These are phyloP conservation scores for Neodon shergylaensis DNA, from an alignment of 2,113 vertebrate genomes.

Conservation along the genomic window DNA sequence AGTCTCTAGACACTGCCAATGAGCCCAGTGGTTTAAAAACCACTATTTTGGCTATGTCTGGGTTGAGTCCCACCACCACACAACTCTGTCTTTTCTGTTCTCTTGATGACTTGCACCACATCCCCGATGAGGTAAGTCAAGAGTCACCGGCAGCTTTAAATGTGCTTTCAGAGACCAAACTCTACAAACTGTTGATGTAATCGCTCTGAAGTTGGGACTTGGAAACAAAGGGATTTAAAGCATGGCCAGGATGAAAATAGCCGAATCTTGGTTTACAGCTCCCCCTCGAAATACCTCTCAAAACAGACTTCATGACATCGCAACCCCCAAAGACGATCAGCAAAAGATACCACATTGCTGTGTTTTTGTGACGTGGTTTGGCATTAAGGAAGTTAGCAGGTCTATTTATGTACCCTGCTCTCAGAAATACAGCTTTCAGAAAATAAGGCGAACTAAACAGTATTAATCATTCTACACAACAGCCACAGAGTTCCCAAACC, in stretches of 20 bases:
- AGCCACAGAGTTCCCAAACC: slow-evolving; percentile 84
- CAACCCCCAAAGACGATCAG: background rate
- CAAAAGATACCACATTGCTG: background rate
- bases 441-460: background rate
- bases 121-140: background rate
- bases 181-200: background rate
- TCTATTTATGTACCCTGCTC: background rate
- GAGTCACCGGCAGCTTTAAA: background rate
- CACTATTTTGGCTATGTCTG: background rate
- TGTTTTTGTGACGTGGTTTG: background rate
- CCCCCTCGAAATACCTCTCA: background rate
- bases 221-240: background rate
- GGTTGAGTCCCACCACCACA: background rate
- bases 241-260: background rate
- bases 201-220: background rate
- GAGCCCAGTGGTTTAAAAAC: background rate
- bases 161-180: background rate
- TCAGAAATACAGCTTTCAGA: background rate
- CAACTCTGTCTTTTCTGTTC: background rate
- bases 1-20: background rate
- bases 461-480: slow-evolving; percentile 44
- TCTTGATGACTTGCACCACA: background rate
- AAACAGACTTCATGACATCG: background rate
- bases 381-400: background rate
- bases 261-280: background rate